Conservation (phyloP, 2,888 invertebrate genomes). For the Drosophila neutralis region DNA sequence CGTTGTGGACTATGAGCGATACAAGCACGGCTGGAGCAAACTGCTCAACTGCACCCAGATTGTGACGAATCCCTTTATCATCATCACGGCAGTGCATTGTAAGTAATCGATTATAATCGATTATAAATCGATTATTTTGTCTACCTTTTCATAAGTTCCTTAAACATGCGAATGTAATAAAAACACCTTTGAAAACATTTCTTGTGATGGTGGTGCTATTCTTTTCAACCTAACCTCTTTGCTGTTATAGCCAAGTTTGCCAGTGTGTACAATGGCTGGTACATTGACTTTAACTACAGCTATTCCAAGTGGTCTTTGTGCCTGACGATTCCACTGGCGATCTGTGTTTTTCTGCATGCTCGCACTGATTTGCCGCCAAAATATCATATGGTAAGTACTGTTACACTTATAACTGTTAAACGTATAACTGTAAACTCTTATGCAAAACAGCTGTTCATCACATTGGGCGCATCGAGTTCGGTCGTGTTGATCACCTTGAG, state of each 20-base stretch:
- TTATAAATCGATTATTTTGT: neutral
- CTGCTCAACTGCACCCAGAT: slow-evolving; percentile 76
- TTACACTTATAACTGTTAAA: neutral
- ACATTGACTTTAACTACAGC: neutral
- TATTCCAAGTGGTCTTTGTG: slow-evolving; percentile 42
- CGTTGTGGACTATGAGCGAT: slow-evolving; percentile 63
- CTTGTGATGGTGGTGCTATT: neutral
- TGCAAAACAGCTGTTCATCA: slow-evolving; percentile 25
- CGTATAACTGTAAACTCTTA: neutral
- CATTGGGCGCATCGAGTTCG: slow-evolving; percentile 8
- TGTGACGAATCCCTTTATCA: slow-evolving; percentile 53
- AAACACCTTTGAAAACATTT: neutral
- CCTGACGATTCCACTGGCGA: slow-evolving; percentile 48
- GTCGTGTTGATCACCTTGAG: slow-evolving; percentile 40
- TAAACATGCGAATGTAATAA: neutral
- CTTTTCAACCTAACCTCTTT: neutral
- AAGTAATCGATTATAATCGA: slow-evolving; percentile 13
- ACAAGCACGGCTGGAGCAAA: slow-evolving; percentile 81
- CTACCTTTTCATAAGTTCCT: neutral
- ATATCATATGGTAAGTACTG: slow-evolving; percentile 48
- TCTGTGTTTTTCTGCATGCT: slow-evolving; percentile 27
- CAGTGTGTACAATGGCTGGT: slow-evolving; percentile 16
- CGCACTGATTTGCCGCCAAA: slow-evolving; percentile 59
- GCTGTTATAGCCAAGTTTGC: slow-evolving; percentile 28
- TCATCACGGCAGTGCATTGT: slow-evolving; percentile 51